Evolutionary conservation across 2,113 vertebrate species (phyloP), one percentile per base, ranked within the genome.

Genomic region (Rana temporaria): DNA sequence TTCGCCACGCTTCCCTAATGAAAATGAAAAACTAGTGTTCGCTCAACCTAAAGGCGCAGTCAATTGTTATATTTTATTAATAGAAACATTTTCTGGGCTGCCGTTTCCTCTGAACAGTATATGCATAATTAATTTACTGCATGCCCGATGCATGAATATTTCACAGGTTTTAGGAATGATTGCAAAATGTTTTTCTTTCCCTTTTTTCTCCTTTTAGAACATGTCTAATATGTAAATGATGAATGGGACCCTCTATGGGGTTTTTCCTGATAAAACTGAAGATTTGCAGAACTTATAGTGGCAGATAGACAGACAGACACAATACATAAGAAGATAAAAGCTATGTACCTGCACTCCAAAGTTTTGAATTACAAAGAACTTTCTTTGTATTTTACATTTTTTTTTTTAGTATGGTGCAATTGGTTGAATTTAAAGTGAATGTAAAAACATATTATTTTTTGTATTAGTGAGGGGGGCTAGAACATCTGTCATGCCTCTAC

Each of bases 41-140:
- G 72, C 48, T 59, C 16, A 76, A 83, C 72, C 53, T 68, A 76
- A 83, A 83, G 22, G n/a, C 34, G 20, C 72, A 76, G 72, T 83
- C 71, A 83, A 76, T 83, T 68, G 71, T 83, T 83, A 76, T 83
- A 83, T 83, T 83, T 76, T 83, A 83, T 76, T 83, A 83, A 83
- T 83, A 83, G 52, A 62, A 76, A 83, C 64, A 83, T 76, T 83
- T 76, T 55, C 64, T 76, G 71, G 66, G 64, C 48, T 52, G 71
- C 64, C 81, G 52, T 83, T 68, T 83, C 60, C 72, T 68, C 71
- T 83, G 81, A 68, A 76, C 63, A 83, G 34, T 73, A 76, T 60
- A 76, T 83, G 53, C 81, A 83, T 83, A 83, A 83, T 83, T 83
- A 83, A 83, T 83, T 83, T 67, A 83, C 63, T 68, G 71, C 63